Evolutionary conservation across 1,140 invertebrate species (phyloP).

Genomic region (Drosophila asahinai): DNA sequence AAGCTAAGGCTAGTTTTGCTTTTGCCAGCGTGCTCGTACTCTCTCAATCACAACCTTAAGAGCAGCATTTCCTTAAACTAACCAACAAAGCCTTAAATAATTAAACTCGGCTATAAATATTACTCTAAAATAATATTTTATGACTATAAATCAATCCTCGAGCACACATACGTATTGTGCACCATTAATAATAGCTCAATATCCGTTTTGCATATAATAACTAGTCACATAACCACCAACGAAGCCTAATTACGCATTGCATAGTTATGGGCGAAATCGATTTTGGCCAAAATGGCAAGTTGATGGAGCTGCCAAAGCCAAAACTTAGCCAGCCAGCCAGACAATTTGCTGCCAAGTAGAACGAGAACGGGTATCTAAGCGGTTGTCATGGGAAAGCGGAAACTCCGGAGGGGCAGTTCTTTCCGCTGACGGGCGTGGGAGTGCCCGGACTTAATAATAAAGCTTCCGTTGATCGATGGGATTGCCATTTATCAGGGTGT

Average conservation of each 20-base stretch:
- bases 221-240: conserved; percentile 3
- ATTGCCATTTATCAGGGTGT: conserved; percentile 20
- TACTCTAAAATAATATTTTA: too few species aligned
- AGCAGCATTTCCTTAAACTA: too few species aligned
- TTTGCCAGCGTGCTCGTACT: too few species aligned
- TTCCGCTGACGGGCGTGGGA: conserved; percentile 1
- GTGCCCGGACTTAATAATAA: conserved; percentile 15
- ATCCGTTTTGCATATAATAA: conserved; percentile 44
- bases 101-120: too few species aligned
- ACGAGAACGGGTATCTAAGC: not conserved
- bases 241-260: conserved; percentile 49
- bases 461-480: conserved; percentile 26
- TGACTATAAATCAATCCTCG: not conserved
- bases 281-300: conserved; percentile 21
- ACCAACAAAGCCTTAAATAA: too few species aligned
- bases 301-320: conserved; percentile 3
- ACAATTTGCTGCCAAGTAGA: conserved; percentile 4
- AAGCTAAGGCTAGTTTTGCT: too few species aligned
- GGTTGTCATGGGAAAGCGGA: conserved; percentile 14
- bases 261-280: conserved; percentile 63
- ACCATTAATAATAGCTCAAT: not conserved
- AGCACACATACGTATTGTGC: not conserved
- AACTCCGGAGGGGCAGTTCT: conserved; percentile 10
- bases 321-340: not conserved
- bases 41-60: too few species aligned